phyloP scores from a whole-genome alignment of 2,888 invertebrate genomes.

The Lepidocyrtinus sp. region DNA sequence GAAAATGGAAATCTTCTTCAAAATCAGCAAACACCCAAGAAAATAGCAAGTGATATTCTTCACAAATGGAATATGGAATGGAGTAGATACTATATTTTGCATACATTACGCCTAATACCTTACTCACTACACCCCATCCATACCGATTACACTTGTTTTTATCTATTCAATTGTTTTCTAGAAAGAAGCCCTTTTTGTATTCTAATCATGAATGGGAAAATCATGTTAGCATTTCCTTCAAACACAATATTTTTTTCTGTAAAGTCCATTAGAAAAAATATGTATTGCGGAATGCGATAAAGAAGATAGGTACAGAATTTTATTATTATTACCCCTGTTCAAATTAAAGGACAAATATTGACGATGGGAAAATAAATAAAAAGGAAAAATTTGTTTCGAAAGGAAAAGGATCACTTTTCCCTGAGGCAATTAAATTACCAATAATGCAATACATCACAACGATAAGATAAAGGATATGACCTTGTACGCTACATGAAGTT shows the following conservation, averaged over 20 bases:
- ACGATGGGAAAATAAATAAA: constrained; percentile 9
- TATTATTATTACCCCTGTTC: not conserved
- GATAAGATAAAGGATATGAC: not conserved
- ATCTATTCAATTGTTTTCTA: constrained; percentile 7
- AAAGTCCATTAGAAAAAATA: not conserved
- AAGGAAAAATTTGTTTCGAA: constrained; percentile 7
- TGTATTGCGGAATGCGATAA: constrained; percentile 6
- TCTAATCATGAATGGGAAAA: constrained; percentile 15
- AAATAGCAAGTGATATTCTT: no score
- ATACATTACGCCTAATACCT: no score
- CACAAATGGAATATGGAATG: no score
- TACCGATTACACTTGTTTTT: not conserved
- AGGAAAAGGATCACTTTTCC: not conserved
- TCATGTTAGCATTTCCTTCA: constrained; percentile 20
- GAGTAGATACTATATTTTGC: no score
- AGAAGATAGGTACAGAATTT: not conserved
- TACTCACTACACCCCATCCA: no score
- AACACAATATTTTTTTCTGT: constrained; percentile 10
- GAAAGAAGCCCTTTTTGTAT: not conserved
- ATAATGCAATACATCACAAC: not conserved
- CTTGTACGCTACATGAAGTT: not conserved
- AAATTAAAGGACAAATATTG: not conserved
- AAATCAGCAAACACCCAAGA: not conserved
- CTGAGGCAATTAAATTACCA: no score
- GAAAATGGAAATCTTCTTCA: not conserved